Evolutionary conservation across 1,140 invertebrate genomes (phyloP).

Genomic region (Pogonognathellus flavescens): DNA sequence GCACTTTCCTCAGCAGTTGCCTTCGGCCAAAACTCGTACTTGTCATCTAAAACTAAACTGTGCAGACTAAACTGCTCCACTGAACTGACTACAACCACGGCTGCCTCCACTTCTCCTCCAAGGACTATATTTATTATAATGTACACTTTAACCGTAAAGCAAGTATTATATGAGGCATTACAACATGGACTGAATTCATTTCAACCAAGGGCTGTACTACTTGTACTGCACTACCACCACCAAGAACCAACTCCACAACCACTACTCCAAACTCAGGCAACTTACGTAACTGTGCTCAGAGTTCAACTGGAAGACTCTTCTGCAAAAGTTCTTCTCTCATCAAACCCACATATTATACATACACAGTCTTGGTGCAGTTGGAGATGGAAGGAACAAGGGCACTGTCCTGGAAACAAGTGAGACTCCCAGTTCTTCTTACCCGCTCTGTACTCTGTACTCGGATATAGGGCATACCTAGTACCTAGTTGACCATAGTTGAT

Average conservation of each 20-base stretch:
- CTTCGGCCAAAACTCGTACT: not conserved
- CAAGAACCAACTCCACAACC: not conserved
- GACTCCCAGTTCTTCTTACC: too few relatives aligned
- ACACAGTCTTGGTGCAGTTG: too few relatives aligned
- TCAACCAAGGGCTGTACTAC: not conserved
- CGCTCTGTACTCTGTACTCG: too few relatives aligned
- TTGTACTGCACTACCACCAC: not conserved
- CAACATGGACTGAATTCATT: not conserved
- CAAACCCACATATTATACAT: too few relatives aligned
- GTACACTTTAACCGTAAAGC: not conserved
- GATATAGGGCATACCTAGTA: too few relatives aligned
- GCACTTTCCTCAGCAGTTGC: not conserved
- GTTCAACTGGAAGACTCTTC: not conserved
- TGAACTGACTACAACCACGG: not conserved
- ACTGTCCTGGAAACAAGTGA: too few relatives aligned
- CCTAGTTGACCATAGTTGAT: too few relatives aligned
- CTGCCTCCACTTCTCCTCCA: not conserved
- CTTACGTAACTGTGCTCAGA: not conserved
- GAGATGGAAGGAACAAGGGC: too few relatives aligned
- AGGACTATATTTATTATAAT: not conserved
- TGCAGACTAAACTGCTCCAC: not conserved
- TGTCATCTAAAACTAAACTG: slow-evolving; percentile 25
- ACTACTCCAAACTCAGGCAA: not conserved
- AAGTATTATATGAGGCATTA: too few relatives aligned
- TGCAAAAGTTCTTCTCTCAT: not conserved